Conservation (phyloP, 2,888 invertebrate species). For the Habrosyne pyritoides region DNA sequence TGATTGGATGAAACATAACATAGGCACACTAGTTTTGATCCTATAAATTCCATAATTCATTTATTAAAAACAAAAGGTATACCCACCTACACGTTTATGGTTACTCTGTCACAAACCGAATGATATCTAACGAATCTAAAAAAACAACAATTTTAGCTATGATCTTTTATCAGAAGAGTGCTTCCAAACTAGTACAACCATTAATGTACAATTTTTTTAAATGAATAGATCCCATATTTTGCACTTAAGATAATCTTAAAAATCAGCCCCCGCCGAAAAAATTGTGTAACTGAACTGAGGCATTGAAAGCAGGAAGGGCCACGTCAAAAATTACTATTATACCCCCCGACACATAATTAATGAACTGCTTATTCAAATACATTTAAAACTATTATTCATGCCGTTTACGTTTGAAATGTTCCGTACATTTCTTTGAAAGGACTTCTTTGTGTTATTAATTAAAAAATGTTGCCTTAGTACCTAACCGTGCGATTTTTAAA, state of each 20-base stretch:
- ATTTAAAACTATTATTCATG: slow-evolving; percentile 83
- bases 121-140: too few relatives aligned
- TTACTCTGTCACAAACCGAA: too few relatives aligned
- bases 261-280: slow-evolving; percentile 52
- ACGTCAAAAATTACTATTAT: slow-evolving; percentile 82
- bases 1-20: background rate
- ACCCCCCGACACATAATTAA: slow-evolving; percentile 74
- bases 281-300: slow-evolving; percentile 75
- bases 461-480: slow-evolving; percentile 53
- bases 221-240: background rate
- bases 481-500: slow-evolving; percentile 72
- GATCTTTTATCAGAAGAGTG: too few relatives aligned
- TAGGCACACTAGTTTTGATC: too few relatives aligned
- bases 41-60: too few relatives aligned
- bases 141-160: too few relatives aligned
- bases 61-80: too few relatives aligned
- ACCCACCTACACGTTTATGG: too few relatives aligned
- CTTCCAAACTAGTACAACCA: too few relatives aligned
- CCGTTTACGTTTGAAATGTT: slow-evolving; percentile 80
- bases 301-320: slow-evolving; percentile 80
- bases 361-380: slow-evolving; percentile 83
- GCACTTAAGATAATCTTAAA: slow-evolving; percentile 11
- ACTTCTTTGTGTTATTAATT: slow-evolving; percentile 73
- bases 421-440: slow-evolving; percentile 78
- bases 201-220: too few relatives aligned